Base-by-base conservation (phyloP, 2,113 vertebrate genomes). In the Rhinogobius similis region DNA sequence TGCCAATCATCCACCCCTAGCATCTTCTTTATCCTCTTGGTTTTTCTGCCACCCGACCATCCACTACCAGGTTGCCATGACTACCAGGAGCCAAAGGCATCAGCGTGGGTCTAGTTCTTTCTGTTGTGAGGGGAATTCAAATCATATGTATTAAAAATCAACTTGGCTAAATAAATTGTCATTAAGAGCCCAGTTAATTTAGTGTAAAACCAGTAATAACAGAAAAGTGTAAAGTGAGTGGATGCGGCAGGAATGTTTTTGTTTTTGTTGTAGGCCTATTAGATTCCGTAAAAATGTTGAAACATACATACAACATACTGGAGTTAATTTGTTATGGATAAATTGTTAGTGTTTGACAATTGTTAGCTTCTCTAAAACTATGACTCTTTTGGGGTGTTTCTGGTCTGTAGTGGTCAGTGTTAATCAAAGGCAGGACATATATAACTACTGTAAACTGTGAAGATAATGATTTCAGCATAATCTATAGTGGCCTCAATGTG, bases 31-130 rank as follows among this genome's bases (percentile, higher is more conserved):
- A 26, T 27, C 16, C 24, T 56, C 24, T 7, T 16, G 5, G 7
- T 58, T 58, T 58, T 29, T 14, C 55, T 58, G 66, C 75, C 72
- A 82, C 72, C 73, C 83, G 79, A 80, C 89, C 89, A 90, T 89
- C 89, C 86, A 67, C 82, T 77, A 53, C 23, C 59, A 20, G 59
- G 91, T 91, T 91, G 75, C 88, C 75, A 75, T 87, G 89, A 87
- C 65, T 83, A 91, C 87, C 66, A 77, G 55, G 73, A 86, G 82
- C 56, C 82, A 63, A 72, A 67, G 85, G 79, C 69, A 75, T 75
- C 79, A 82, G 70, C 56, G 44, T 74, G 52, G 73, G 62, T 86
- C 75, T 85, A 82, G 73, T 80, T 76, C 81, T 55, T 76, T 13
- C 20, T 71, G 75, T 81, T 46, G 73, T 89, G 86, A 87, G 21